Base-by-base conservation (phyloP, 2,113 vertebrate species). In the Apeltes quadracus region DNA sequence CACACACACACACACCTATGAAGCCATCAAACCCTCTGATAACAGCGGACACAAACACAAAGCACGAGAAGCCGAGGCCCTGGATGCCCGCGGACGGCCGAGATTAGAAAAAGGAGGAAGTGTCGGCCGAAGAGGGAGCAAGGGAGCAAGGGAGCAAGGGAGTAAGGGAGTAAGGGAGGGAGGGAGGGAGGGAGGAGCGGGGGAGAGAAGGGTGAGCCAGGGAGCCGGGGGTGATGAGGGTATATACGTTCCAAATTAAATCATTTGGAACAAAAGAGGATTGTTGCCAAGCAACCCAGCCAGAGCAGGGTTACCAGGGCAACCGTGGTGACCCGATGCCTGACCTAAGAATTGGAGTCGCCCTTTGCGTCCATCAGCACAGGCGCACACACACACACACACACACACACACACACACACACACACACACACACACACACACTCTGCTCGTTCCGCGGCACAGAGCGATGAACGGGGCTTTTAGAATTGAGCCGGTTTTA, bases 211-310 rank as follows among this genome's bases (percentile, higher is more conserved):
- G 75, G 68, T 78, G 70, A 86, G 78, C 72, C 72, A 69, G 55
- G 50, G 78, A 82, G 50, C 55, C 76, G 70, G 44, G 78, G 85
- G 81, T 88, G 83, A 88, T 53, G 61, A 84, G 67, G 36, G 72
- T 79, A 83, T 76, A 88, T 90, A 89, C 86, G 88, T 88, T 87
- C 82, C 87, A 92, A 93, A 92, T 92, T 90, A 94, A 93, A 92
- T 92, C 84, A 92, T 91, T 91, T 92, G 84, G 89, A 91, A 92
- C 90, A 92, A 92, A 92, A 85, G 86, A 87, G 73, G 84, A 84
- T 84, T 48, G 93, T 94, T 93, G 92, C 93, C 90, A 91, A 81
- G 92, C 92, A 93, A 94, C 93, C 84, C 68, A 77, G 65, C 75
- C 63, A 72, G 83, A 86, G 87, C 86, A 59, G 84, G 91, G 91